Percentiles rank a stretch among this genome's conserved stretches.
Evolutionary conservation across 1,140 invertebrate species (phyloP).

Genomic region (Drosophila kanapiae): DNA sequence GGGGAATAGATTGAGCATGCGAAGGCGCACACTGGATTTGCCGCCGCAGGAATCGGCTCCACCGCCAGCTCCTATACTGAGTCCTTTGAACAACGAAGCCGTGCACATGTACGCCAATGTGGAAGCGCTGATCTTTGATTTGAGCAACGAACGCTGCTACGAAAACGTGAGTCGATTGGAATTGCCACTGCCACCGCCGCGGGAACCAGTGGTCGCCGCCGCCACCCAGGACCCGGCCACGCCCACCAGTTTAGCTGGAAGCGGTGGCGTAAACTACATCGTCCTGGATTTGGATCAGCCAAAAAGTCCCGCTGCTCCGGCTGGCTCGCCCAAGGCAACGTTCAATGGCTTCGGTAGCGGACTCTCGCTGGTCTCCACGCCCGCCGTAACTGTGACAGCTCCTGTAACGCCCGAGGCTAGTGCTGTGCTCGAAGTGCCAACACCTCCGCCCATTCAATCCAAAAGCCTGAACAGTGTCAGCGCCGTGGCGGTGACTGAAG

Average conservation of each 20-base stretch:
- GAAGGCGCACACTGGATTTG: constrained; percentile 65
- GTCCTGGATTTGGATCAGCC: constrained; percentile 81
- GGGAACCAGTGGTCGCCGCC: constrained; percentile 31
- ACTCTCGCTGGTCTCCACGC: constrained; percentile 70
- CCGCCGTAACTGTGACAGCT: constrained; percentile 25
- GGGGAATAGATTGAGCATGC: constrained; percentile 24
- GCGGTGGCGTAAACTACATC: constrained; percentile 76
- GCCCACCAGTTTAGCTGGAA: constrained; percentile 38
- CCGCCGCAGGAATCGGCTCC: constrained; percentile 85
- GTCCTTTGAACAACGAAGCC: constrained; percentile 37
- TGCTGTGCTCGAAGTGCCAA: constrained; percentile 18
- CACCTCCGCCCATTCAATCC: constrained; percentile 20
- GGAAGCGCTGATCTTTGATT: constrained; percentile 59
- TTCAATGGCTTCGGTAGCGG: constrained; percentile 71
- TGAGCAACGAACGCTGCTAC: constrained; percentile 67
- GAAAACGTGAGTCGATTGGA: constrained; percentile 74
- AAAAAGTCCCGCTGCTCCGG: constrained; percentile 57
- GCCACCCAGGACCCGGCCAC: constrained; percentile 41
- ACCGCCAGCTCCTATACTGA: constrained; percentile 29
- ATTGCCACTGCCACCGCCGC: constrained; percentile 49
- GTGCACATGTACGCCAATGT: constrained; percentile 78
- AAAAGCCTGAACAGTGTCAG: constrained; percentile 38
- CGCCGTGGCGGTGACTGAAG: constrained; percentile 44
- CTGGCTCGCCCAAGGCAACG: constrained; percentile 64
- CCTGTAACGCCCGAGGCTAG: constrained; percentile 52